Conservation (phyloP, 2,888 invertebrate genomes). For the Cynaeus angustus region DNA sequence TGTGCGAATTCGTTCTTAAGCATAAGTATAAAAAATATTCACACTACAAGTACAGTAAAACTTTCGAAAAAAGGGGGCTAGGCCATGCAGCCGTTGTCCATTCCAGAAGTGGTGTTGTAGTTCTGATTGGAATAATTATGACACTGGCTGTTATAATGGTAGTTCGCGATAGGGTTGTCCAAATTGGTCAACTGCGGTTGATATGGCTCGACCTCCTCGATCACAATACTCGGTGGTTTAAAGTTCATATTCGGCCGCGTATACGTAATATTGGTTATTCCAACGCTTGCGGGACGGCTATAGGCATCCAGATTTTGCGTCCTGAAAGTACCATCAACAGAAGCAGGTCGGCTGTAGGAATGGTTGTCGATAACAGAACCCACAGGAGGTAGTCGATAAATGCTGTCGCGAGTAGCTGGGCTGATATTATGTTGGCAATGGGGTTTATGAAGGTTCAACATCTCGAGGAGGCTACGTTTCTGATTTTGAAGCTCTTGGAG, state of each 20-base stretch:
- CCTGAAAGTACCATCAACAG: slow-evolving; percentile 60
- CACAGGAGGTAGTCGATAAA: slow-evolving; percentile 67
- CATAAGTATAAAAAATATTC: slow-evolving; percentile 39
- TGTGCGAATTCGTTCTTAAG: slow-evolving; percentile 22
- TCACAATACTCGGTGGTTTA: slow-evolving; percentile 71
- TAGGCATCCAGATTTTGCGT: slow-evolving; percentile 60
- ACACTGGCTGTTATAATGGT: slow-evolving; percentile 71
- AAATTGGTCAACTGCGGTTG: slow-evolving; percentile 75
- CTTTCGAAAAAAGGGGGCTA: slow-evolving; percentile 63
- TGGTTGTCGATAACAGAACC: slow-evolving; percentile 67
- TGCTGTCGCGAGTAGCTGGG: slow-evolving; percentile 65
- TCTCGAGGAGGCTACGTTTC: slow-evolving; percentile 84
- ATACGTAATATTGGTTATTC: slow-evolving; percentile 57
- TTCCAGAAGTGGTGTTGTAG: slow-evolving; percentile 73
- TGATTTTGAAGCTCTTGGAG: slow-evolving; percentile 88
- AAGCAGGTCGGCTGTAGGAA: slow-evolving; percentile 66
- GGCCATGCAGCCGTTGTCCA: slow-evolving; percentile 79
- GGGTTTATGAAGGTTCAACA: slow-evolving; percentile 84
- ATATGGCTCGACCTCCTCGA: slow-evolving; percentile 74
- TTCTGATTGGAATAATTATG: slow-evolving; percentile 76
- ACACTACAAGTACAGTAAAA: slow-evolving; percentile 34
- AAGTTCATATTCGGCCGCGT: slow-evolving; percentile 52
- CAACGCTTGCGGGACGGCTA: slow-evolving; percentile 63
- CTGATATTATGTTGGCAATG: slow-evolving; percentile 76
- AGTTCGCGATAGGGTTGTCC: slow-evolving; percentile 67